These are phyloP conservation scores for Iselma pallidipennis DNA, from an alignment of 2,888 invertebrate genomes.

Conservation along the genomic window DNA sequence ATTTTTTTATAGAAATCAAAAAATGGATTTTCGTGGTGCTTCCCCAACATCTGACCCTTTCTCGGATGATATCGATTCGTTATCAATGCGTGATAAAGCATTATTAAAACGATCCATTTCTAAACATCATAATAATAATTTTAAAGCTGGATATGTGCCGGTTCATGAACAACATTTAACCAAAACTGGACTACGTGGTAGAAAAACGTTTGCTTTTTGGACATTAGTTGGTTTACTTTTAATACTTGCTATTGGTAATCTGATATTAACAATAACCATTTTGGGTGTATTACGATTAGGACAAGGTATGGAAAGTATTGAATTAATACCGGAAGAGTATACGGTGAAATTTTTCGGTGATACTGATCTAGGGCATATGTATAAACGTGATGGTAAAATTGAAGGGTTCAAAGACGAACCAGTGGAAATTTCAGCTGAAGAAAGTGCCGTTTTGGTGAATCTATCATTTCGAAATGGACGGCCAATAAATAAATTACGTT, in stretches of 20 bases:
- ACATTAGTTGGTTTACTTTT: constrained; percentile 71
- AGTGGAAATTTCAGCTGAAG: constrained; percentile 56
- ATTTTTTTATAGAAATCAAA: background rate
- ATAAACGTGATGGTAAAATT: constrained; percentile 71
- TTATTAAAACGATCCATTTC: constrained; percentile 44
- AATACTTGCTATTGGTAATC: constrained; percentile 76
- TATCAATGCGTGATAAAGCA: constrained; percentile 46
- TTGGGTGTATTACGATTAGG: constrained; percentile 79
- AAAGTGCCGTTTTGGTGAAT: constrained; percentile 51
- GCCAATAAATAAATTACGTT: constrained; percentile 55
- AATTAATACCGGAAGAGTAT: constrained; percentile 74
- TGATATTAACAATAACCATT: constrained; percentile 78
- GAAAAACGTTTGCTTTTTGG: constrained; percentile 78
- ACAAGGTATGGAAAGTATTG: constrained; percentile 83
- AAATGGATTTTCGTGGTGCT: constrained; percentile 37
- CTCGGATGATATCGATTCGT: constrained; percentile 49
- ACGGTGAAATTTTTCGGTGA: constrained; percentile 78
- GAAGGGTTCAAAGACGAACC: constrained; percentile 63
- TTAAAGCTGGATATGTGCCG: constrained; percentile 50
- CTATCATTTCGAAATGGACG: constrained; percentile 52
- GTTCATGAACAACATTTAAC: constrained; percentile 46
- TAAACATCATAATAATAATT: constrained; percentile 45
- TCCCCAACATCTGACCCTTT: constrained; percentile 50
- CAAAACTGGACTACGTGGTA: constrained; percentile 55
- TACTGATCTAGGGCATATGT: constrained; percentile 77